A percentile compares a stretch with the other conserved stretches of the same genome.
Conservation (phyloP, 2,888 invertebrate species). For the Hermodice carunculata region DNA sequence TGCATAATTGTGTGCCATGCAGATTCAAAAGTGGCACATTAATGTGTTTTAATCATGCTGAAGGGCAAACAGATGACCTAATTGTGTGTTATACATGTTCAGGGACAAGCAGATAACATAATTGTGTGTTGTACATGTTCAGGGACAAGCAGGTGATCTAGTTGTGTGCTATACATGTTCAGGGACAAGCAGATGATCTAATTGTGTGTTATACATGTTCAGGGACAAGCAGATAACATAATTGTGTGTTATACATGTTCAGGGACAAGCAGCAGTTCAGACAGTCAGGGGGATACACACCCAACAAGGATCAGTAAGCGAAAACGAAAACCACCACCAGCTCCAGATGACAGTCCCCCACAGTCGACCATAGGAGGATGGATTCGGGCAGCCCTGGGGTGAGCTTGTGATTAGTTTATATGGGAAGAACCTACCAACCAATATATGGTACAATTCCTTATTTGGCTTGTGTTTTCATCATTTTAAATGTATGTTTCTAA, state of each 20-base stretch:
- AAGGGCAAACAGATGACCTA: too few relatives aligned
- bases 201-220: neutral
- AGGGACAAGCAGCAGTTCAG: neutral
- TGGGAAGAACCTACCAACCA: neutral
- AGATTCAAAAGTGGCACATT: too few relatives aligned
- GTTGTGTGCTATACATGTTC: neutral
- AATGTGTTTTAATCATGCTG: too few relatives aligned
- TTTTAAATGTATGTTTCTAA: too few relatives aligned
- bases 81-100: too few relatives aligned
- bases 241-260: neutral
- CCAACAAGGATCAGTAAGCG: slow-evolving; percentile 11
- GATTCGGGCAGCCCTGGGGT: slow-evolving; percentile 62
- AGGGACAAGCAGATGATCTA: neutral
- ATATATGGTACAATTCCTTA: neutral
- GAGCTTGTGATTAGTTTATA: slow-evolving; percentile 27
- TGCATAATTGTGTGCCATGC: too few relatives aligned
- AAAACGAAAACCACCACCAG: slow-evolving; percentile 33
- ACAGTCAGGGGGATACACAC: too few relatives aligned
- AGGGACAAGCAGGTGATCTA: neutral
- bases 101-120: too few relatives aligned
- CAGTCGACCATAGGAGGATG: slow-evolving; percentile 48
- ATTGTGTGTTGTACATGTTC: neutral
- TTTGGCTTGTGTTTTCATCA: too few relatives aligned
- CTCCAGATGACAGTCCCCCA: slow-evolving; percentile 46
- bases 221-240: neutral